Conservation (phyloP, 1,140 invertebrate genomes). For the roundworm (Caenorhabditis elegans) region WBcel235 BX284602.5:9771001-9771500, state of each 20-base stretch:
- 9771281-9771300: too few species aligned
- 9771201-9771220: constrained; percentile 52
- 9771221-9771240: constrained; percentile 23
- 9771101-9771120: neutral
- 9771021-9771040: constrained; percentile 29
- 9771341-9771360: constrained; percentile 56
- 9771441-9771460: constrained; percentile 41
- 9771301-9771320: constrained; percentile 35
- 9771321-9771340: constrained; percentile 58
- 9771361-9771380: constrained; percentile 56
- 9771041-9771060: constrained; percentile 42
- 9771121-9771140: too few species aligned
- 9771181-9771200: constrained; percentile 49
- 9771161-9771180: too few species aligned
- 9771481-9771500: neutral
- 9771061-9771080: constrained; percentile 26
- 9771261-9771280: too few species aligned
- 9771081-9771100: too few species aligned
- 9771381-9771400: constrained; percentile 58
- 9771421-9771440: constrained; percentile 41
- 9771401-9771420: constrained; percentile 51
- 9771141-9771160: too few species aligned
- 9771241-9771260: neutral
- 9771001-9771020: constrained; percentile 33
- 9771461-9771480: neutral